These are phyloP conservation scores for Bombylius discolor DNA, from an alignment of 2,888 invertebrate species.

Conservation along the genomic window DNA sequence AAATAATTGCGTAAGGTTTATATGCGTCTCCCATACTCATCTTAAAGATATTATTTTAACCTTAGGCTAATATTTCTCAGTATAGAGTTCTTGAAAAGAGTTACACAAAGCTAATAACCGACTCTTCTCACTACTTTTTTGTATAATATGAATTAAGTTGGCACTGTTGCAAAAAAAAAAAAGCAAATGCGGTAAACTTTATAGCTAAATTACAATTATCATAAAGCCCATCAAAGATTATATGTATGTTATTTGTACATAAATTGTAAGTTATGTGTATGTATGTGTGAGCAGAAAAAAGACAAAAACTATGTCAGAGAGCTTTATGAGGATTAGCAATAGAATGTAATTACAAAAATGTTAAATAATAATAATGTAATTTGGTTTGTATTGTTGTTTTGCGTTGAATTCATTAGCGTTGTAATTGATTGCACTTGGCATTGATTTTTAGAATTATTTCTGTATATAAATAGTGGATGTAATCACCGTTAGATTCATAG, in stretches of 20 bases:
- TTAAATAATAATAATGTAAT: no score
- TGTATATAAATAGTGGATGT: conserved; percentile 3
- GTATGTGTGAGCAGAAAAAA: not conserved
- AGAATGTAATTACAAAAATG: not conserved
- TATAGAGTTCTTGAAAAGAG: not conserved
- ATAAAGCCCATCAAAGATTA: no score
- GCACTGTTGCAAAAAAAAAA: no score
- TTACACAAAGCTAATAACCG: not conserved
- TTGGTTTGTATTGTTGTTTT: not conserved
- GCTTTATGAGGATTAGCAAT: not conserved
- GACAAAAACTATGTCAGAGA: not conserved
- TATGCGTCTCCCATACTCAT: not conserved
- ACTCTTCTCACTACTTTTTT: no score
- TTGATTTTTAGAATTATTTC: conserved; percentile 3
- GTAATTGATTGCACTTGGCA: conserved; percentile 1
- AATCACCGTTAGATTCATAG: conserved; percentile 1
- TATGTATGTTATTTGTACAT: no score
- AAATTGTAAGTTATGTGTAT: no score
- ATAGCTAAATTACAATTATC: no score
- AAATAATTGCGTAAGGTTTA: not conserved
- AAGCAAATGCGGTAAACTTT: no score
- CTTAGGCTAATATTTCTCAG: not conserved
- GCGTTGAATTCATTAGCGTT: not conserved
- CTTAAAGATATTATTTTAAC: not conserved
- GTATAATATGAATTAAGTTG: no score